Conservation (phyloP, 2,113 vertebrate species). For the Marmota flaviventris region DNA sequence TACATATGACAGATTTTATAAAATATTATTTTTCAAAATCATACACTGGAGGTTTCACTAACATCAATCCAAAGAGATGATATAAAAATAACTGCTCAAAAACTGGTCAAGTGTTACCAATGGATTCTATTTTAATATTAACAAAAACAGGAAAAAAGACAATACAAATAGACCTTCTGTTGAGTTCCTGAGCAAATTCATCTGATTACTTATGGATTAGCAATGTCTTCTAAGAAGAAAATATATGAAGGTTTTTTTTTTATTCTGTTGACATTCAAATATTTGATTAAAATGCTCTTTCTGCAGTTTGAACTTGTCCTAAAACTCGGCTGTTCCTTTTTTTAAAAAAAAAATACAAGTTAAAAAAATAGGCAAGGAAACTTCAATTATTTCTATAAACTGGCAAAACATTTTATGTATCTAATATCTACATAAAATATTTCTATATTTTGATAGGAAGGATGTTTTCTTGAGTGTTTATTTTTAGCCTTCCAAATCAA, state of each 20-base stretch:
- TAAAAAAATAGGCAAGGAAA: not conserved
- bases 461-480: not conserved
- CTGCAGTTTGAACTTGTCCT: not conserved
- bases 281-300: constrained; percentile 30
- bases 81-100: not conserved
- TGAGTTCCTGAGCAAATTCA: not conserved
- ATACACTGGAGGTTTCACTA: not conserved
- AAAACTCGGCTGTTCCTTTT: not conserved
- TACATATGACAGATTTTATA: not conserved
- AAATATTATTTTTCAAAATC: constrained; percentile 23
- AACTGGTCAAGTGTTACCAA: not conserved
- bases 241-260: not conserved
- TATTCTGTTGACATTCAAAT: not conserved
- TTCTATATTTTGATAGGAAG: constrained; percentile 6
- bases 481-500: constrained; percentile 74
- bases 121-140: not conserved
- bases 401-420: not conserved
- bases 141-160: not conserved
- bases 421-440: not conserved
- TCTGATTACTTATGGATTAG: not conserved
- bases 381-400: not conserved
- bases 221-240: not conserved
- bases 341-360: not conserved
- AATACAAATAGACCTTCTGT: not conserved
- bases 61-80: not conserved